These are phyloP conservation scores for Lasioglossum vierecki DNA, from an alignment of 2,888 invertebrate species.

Conservation along the genomic window DNA sequence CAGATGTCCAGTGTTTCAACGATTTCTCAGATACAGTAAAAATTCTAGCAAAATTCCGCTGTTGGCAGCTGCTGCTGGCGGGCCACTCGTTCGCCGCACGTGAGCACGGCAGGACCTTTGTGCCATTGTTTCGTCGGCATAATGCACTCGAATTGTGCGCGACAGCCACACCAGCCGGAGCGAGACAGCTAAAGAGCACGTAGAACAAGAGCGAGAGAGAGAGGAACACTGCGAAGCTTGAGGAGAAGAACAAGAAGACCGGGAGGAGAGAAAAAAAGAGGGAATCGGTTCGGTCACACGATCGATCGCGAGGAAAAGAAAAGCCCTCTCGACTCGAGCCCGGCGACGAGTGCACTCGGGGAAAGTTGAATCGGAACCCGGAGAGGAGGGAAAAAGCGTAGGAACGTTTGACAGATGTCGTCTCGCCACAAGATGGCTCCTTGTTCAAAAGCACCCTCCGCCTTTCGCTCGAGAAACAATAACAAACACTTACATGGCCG, in stretches of 20 bases:
- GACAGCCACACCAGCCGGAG: not conserved
- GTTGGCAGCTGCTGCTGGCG: conserved; percentile 60
- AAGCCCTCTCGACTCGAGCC: conserved; percentile 59
- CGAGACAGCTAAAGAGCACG: not conserved
- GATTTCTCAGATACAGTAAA: conserved; percentile 51
- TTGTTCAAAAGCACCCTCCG: not conserved
- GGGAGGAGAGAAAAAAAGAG: conserved; percentile 36
- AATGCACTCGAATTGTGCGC: conserved; percentile 68
- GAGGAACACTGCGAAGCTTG: not conserved
- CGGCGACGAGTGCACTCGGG: conserved; percentile 37
- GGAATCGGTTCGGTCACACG: conserved; percentile 68
- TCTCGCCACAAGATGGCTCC: conserved; percentile 24
- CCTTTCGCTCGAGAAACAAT: conserved; percentile 5
- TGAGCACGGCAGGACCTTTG: conserved; percentile 54
- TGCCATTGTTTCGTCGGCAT: conserved; percentile 68
- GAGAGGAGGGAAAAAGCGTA: conserved; percentile 34
- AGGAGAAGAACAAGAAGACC: conserved; percentile 7
- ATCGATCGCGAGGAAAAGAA: conserved; percentile 69
- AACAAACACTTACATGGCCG: not conserved
- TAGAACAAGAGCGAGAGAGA: not conserved
- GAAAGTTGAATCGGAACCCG: conserved; percentile 32
- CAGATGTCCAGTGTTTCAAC: conserved; percentile 39
- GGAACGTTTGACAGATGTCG: conserved; percentile 52
- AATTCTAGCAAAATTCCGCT: conserved; percentile 52
- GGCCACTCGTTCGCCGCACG: conserved; percentile 47